Evolutionary conservation across 2,888 invertebrate species (phyloP), one percentile per base, ranked within the genome.

Genomic region (Parochlus steinenii): DNA sequence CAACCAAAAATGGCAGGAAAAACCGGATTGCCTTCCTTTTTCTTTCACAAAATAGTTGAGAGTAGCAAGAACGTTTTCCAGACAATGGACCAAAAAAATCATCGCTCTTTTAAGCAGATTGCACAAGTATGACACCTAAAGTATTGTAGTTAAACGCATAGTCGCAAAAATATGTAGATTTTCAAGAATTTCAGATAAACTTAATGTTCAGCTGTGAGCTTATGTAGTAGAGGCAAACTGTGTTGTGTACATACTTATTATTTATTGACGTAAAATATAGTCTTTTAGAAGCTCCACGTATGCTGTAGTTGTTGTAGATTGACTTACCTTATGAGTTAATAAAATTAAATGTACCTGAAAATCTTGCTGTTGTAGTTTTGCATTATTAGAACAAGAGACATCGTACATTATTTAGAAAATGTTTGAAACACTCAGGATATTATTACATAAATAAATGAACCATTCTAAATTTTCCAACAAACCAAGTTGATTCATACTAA

Each of bases 1-100:
- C 27, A 34, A 19, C 34, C 34, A 20, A n/a, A 34, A 28, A 34
- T 34, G 34, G 34, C 34, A 8, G 34, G 34, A 6, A 34, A 23
- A 10, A 34, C 34, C 12, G 20, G 15, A 5, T 14, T 34, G 8
- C 34, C 34, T 22, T 22, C 15, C 14, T 34, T 34, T 22, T 34
- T 34, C 10, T 28, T 34, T 11, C 20, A 16, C 20, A 34, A 34
- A 28, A 15, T 34, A 5, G 34, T 34, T 12, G 22, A 28, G 14
- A 5, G n/a, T n/a, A n/a, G n/a, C n/a, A n/a, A n/a, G n/a, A n/a
- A n/a, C n/a, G n/a, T n/a, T n/a, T n/a, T n/a, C n/a, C n/a, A n/a
- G n/a, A n/a, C n/a, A n/a, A n/a, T n/a, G n/a, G n/a, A n/a, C n/a
- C n/a, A n/a, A n/a, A n/a, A n/a, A n/a, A n/a, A 28, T 15, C 27